Conservation (phyloP, 1,140 invertebrate species). For the Drosophila tsacasi region DNA sequence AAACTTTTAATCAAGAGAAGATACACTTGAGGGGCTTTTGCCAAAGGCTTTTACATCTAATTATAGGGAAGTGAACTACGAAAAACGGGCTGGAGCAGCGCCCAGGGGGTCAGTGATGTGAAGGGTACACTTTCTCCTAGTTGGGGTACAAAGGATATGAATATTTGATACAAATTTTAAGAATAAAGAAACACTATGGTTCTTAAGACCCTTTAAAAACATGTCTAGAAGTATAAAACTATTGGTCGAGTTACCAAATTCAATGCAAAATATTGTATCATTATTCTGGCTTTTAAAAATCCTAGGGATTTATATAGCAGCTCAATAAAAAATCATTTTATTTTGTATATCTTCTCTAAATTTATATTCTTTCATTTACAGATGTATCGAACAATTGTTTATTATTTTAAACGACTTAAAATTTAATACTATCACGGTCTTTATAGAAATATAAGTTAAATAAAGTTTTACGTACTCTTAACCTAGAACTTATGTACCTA, state of each 20-base stretch:
- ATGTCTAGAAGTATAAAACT: background rate
- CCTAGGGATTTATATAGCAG: too few species aligned
- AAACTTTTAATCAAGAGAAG: constrained; percentile 74
- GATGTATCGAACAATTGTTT: too few species aligned
- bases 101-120: background rate
- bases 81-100: background rate
- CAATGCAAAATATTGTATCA: too few species aligned
- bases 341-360: too few species aligned
- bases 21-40: constrained; percentile 44
- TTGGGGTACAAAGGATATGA: background rate
- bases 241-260: background rate
- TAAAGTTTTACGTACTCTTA: background rate
- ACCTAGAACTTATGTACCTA: background rate
- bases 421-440: too few species aligned
- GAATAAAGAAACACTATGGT: background rate
- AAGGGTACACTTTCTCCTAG: background rate
- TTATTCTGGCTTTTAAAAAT: too few species aligned
- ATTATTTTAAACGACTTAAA: too few species aligned
- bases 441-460: background rate
- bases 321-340: too few species aligned
- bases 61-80: constrained; percentile 44
- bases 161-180: background rate
- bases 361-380: too few species aligned
- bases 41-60: constrained; percentile 68
- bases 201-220: background rate